phyloP scores from a whole-genome alignment of 2,113 vertebrate species.

The Arvicanthis niloticus region DNA sequence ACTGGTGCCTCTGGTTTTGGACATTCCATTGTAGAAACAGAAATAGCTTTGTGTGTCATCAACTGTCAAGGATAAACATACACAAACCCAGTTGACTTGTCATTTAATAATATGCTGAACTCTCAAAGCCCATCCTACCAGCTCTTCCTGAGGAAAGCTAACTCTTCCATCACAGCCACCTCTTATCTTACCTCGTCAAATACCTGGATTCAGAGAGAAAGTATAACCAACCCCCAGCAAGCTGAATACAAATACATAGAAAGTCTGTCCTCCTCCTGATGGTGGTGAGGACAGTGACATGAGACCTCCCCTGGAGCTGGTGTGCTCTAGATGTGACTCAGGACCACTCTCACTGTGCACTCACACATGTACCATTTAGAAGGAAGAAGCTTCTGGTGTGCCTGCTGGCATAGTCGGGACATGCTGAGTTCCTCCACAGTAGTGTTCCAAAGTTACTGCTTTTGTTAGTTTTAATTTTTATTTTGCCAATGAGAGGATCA shows the following conservation, averaged over 20 bases:
- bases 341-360: not conserved
- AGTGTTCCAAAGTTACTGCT: not conserved
- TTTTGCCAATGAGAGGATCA: conserved; percentile 5
- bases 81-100: not conserved
- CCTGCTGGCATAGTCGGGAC: not conserved
- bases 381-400: not conserved
- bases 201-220: not conserved
- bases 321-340: not conserved
- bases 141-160: not conserved
- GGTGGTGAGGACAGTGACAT: not conserved
- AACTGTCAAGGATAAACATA: not conserved
- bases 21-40: not conserved
- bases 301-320: not conserved
- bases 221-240: not conserved
- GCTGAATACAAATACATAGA: not conserved
- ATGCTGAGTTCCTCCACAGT: not conserved
- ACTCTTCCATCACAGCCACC: not conserved
- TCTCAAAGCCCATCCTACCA: not conserved
- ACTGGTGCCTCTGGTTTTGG: not conserved
- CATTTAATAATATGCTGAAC: not conserved
- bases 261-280: not conserved
- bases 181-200: conserved; percentile 13
- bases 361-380: not conserved
- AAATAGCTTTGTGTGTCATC: not conserved
- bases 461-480: not conserved